Evolutionary conservation across 2,113 vertebrate species (phyloP), one percentile per base, ranked within the genome.

Genomic region (Corythaixoides concolor): DNA sequence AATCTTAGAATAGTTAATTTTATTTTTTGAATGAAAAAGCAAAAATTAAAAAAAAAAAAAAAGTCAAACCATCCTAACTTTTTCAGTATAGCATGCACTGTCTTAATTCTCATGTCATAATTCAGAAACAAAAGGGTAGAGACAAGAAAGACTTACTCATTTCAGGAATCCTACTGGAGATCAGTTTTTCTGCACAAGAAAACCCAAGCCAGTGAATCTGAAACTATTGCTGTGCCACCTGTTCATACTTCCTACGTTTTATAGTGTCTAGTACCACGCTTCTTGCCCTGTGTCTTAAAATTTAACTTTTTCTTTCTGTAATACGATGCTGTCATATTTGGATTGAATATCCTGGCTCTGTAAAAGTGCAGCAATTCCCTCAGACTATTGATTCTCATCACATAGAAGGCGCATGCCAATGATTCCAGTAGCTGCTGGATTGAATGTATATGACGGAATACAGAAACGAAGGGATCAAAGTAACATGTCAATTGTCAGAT

Each of bases 391-490:
- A 35, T 86, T 55, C 78, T 60, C 60, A 66, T 92, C 78, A 49
- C 11, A 5, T 4, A 56, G 73, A 89, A 86, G 55, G 82, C 90
- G 72, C 35, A 64, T 64, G 70, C 82, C 5, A 4, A 9, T 89
- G 62, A 83, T 96, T 97, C 75, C 96, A 97, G 97, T 97, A 97
- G 97, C 97, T 95, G 94, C 96, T 90, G 73, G n/a, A 63, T 53
- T 86, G 88, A 89, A 97, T 93, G 85, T 74, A 24, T 78, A 49
- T 97, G 97, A 97, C 95, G 94, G 96, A 96, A 89, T 80, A 87
- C 95, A 98, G 97, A 98, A 98, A 96, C 33, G 45, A 67, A 53
- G 94, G 95, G 96, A 95, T 97, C 97, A 97, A 97, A 98, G 97
- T 95, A 97, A 94, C 95, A 80, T 81, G 80, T 96, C 97, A 96